Evolutionary conservation across 2,797 vertebrate species (phyloP).

Genomic region (Cossypha heuglini): DNA sequence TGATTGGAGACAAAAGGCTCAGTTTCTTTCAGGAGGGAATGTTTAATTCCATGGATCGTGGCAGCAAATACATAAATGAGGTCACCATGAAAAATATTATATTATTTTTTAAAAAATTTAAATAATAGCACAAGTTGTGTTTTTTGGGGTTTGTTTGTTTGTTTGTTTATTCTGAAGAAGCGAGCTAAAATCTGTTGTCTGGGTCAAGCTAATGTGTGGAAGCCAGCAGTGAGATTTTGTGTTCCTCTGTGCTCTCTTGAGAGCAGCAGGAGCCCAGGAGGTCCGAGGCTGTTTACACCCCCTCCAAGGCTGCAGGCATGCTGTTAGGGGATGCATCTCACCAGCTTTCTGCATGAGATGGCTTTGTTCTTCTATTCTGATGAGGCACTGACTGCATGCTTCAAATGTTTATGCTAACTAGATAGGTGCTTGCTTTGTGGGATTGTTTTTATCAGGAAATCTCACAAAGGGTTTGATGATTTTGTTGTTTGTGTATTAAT

Average conservation of each 20-base stretch:
- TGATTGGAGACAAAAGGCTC: neutral
- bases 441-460: neutral
- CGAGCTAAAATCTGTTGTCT: neutral
- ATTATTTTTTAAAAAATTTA: neutral
- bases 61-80: neutral
- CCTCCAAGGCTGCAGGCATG: neutral
- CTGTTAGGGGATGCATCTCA: neutral
- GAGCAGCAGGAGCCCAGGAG: neutral
- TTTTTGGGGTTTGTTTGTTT: neutral
- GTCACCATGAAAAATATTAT: neutral
- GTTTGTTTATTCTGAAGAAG: neutral
- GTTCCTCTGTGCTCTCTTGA: neutral
- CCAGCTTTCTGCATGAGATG: neutral
- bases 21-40: neutral
- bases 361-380: slow-evolving; percentile 44
- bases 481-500: neutral
- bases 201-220: neutral
- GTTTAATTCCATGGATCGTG: neutral
- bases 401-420: slow-evolving; percentile 71
- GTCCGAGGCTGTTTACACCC: neutral
- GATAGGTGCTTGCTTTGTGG: neutral
- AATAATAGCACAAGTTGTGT: neutral
- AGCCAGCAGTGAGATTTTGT: neutral
- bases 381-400: slow-evolving; percentile 71
- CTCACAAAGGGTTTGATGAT: neutral